Evolutionary conservation across 2,888 invertebrate genomes (phyloP).

Genomic region (Amblyteles armatorius): DNA sequence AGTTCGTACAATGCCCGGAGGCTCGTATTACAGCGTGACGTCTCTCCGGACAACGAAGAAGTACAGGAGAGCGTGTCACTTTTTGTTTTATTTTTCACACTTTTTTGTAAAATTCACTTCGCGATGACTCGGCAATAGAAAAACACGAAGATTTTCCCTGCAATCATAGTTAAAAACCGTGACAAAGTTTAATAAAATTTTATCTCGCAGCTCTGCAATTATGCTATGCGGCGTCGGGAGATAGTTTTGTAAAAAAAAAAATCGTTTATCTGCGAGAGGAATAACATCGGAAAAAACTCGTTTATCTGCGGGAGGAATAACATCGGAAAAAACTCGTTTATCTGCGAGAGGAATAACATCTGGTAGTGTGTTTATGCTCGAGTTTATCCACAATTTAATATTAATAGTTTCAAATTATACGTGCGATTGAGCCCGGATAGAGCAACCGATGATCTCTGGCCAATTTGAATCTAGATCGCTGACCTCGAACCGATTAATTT

Average conservation of each 20-base stretch:
- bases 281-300: constrained; percentile 29
- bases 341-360: constrained; percentile 36
- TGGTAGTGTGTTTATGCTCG: constrained; percentile 50
- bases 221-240: background rate
- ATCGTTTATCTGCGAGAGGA: constrained; percentile 30
- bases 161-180: constrained; percentile 48
- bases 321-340: constrained; percentile 26
- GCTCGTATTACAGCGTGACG: constrained; percentile 54
- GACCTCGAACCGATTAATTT: constrained; percentile 65
- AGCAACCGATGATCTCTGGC: constrained; percentile 60
- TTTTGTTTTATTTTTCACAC: constrained; percentile 20
- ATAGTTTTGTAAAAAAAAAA: constrained; percentile 35
- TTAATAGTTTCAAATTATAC: constrained; percentile 65
- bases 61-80: constrained; percentile 34
- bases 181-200: constrained; percentile 30
- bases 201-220: background rate
- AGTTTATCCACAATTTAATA: constrained; percentile 58
- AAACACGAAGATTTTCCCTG: constrained; percentile 33
- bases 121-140: constrained; percentile 9
- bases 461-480: constrained; percentile 64
- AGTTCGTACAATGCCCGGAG: constrained; percentile 76
- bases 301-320: constrained; percentile 38
- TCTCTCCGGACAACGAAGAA: constrained; percentile 55
- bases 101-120: constrained; percentile 51
- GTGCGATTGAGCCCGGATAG: constrained; percentile 58